Evolutionary conservation across 2,113 vertebrate species (phyloP).

Genomic region (rat (Rattus norvegicus)): DNA sequence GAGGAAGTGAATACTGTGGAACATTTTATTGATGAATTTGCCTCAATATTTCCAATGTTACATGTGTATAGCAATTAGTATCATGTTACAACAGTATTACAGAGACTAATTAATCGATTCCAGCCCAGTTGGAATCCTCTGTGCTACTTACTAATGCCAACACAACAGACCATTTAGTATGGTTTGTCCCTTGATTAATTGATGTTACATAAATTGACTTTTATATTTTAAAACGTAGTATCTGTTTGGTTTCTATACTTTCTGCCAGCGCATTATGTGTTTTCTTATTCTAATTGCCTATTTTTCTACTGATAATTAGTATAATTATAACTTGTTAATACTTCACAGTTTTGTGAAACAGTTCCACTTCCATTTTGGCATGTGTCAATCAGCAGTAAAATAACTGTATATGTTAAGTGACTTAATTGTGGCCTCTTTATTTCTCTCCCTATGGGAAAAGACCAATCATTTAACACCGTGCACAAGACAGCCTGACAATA

Average conservation of each 20-base stretch:
- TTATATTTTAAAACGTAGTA: not conserved
- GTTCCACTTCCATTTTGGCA: not conserved
- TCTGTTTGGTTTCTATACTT: not conserved
- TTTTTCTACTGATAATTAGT: conserved; percentile 45
- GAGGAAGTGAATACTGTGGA: not conserved
- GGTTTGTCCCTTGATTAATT: not conserved
- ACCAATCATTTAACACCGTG: not conserved
- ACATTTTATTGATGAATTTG: conserved; percentile 43
- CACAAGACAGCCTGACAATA: not conserved
- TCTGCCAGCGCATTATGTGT: not conserved
- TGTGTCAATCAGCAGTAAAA: not conserved
- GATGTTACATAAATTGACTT: not conserved
- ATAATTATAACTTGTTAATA: conserved; percentile 24
- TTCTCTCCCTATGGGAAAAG: not conserved
- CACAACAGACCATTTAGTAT: not conserved
- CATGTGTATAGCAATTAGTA: conserved; percentile 11
- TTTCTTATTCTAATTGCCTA: conserved; percentile 4
- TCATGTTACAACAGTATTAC: not conserved
- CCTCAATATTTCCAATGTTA: conserved; percentile 44
- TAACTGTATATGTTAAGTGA: not conserved
- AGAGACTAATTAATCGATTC: conserved; percentile 31
- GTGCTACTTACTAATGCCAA: not conserved
- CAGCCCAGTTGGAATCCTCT: not conserved
- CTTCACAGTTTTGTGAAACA: conserved; percentile 30
- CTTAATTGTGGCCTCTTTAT: not conserved